phyloP scores from a whole-genome alignment of 1,140 invertebrate genomes.

The Sitophilus oryzae region DNA sequence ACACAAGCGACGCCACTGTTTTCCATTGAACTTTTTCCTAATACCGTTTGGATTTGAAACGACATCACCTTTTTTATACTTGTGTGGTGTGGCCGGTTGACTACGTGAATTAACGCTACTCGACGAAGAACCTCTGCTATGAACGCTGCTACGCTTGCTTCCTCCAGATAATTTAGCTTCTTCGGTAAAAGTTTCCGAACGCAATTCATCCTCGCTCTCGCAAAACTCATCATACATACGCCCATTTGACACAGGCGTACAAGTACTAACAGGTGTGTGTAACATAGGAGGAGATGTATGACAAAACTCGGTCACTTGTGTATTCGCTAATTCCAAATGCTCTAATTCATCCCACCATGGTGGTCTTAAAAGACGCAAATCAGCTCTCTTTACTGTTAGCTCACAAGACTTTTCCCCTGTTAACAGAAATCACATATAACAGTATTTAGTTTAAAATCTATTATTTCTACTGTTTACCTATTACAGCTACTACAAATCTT shows the following conservation, averaged over 20 bases:
- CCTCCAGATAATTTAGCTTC: slow-evolving; percentile 60
- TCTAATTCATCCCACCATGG: slow-evolving; percentile 95
- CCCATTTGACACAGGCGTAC: slow-evolving; percentile 53
- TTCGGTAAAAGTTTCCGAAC: slow-evolving; percentile 72
- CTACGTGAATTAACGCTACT: slow-evolving; percentile 80
- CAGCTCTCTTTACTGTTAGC: slow-evolving; percentile 68
- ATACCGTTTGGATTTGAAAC: slow-evolving; percentile 94
- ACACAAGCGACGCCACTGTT: slow-evolving; percentile 97
- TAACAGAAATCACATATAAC: background rate
- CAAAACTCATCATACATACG: slow-evolving; percentile 72
- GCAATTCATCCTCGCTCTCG: slow-evolving; percentile 85
- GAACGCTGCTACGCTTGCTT: slow-evolving; percentile 83
- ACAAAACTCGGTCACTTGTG: slow-evolving; percentile 33
- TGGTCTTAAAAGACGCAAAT: slow-evolving; percentile 81
- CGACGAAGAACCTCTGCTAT: slow-evolving; percentile 81
- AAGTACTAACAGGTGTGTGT: slow-evolving; percentile 45
- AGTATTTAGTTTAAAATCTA: background rate
- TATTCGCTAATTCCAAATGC: slow-evolving; percentile 49
- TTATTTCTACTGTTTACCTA: slow-evolving; percentile 29
- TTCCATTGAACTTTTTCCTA: slow-evolving; percentile 98
- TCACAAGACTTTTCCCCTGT: slow-evolving; percentile 42
- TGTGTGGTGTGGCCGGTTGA: slow-evolving; percentile 87
- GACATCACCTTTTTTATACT: slow-evolving; percentile 98
- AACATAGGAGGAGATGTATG: slow-evolving; percentile 49
- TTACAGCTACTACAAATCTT: slow-evolving; percentile 72